Evolutionary conservation across 2,113 vertebrate species (phyloP).

Genomic region (Nothoprocta pentlandii): DNA sequence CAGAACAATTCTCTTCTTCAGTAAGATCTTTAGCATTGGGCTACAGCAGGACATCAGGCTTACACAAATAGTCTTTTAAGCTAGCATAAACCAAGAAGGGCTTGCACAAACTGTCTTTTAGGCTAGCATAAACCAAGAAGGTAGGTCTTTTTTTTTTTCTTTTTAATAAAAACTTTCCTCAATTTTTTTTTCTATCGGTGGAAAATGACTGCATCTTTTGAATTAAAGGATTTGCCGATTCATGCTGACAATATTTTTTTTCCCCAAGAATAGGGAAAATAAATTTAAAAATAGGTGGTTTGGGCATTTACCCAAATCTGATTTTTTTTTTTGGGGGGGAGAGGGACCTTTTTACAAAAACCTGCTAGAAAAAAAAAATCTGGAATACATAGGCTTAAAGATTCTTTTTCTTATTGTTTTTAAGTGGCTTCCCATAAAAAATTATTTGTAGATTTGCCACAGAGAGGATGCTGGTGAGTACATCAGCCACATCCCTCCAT

Average conservation of each 20-base stretch:
- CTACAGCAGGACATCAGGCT: background rate
- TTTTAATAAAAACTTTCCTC: background rate
- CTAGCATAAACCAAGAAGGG: background rate
- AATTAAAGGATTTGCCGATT: background rate
- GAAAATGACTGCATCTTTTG: background rate
- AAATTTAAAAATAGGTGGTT: background rate
- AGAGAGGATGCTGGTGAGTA: background rate
- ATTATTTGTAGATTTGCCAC: background rate
- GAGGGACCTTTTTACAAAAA: background rate
- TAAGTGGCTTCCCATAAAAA: background rate
- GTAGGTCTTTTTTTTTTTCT: background rate
- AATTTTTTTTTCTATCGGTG: background rate
- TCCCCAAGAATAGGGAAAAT: background rate
- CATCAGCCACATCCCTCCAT: background rate
- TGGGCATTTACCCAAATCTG: background rate
- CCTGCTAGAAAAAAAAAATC: background rate
- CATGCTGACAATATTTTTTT: background rate
- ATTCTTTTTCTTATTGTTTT: background rate
- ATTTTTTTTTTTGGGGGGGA: background rate
- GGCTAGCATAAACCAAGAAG: background rate
- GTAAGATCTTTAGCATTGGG: background rate
- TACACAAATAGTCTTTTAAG: background rate
- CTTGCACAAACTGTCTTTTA: background rate
- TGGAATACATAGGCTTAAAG: background rate
- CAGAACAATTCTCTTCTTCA: background rate